A percentile compares a stretch with the other conserved stretches of the same genome.
These are phyloP conservation scores for Henricia sp. DNA, from an alignment of 53 echinoderm and acorn worm genomes.

Conservation along the genomic window DNA sequence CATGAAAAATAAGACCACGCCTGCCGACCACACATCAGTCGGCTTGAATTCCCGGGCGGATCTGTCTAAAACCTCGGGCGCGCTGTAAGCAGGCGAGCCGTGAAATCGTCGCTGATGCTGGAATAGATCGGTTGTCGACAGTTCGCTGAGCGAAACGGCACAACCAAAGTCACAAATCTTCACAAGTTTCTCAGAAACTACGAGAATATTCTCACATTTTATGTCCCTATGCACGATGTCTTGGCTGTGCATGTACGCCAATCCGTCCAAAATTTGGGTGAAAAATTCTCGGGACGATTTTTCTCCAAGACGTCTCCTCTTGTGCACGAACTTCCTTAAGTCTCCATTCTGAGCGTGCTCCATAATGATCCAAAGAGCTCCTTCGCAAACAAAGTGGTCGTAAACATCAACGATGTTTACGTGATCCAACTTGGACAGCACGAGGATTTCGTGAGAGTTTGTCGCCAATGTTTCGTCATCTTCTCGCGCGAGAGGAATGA, in stretches of 20 bases:
- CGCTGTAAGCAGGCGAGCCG: slow-evolving; percentile 75
- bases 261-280: slow-evolving; percentile 63
- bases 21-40: slow-evolving; percentile 86
- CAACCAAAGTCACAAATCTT: slow-evolving; percentile 83
- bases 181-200: slow-evolving; percentile 50
- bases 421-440: slow-evolving; percentile 70
- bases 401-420: slow-evolving; percentile 73
- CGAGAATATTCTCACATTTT: slow-evolving; percentile 80
- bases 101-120: slow-evolving; percentile 19
- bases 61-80: slow-evolving; percentile 76
- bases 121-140: neutral
- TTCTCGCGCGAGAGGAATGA: slow-evolving; percentile 35
- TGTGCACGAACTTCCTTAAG: slow-evolving; percentile 63
- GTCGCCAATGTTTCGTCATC: slow-evolving; percentile 2
- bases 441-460: slow-evolving; percentile 9
- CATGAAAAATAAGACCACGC: slow-evolving; percentile 83
- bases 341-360: slow-evolving; percentile 69
- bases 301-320: slow-evolving; percentile 38
- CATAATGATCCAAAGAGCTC: slow-evolving; percentile 57
- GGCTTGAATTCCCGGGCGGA: slow-evolving; percentile 40
- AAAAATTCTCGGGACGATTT: slow-evolving; percentile 56
- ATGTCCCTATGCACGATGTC: slow-evolving; percentile 80
- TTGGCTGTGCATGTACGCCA: slow-evolving; percentile 74
- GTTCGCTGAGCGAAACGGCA: slow-evolving; percentile 48
- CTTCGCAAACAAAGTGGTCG: slow-evolving; percentile 56